Conservation (phyloP, 1,140 invertebrate species). For the Nephotettix cincticeps region DNA sequence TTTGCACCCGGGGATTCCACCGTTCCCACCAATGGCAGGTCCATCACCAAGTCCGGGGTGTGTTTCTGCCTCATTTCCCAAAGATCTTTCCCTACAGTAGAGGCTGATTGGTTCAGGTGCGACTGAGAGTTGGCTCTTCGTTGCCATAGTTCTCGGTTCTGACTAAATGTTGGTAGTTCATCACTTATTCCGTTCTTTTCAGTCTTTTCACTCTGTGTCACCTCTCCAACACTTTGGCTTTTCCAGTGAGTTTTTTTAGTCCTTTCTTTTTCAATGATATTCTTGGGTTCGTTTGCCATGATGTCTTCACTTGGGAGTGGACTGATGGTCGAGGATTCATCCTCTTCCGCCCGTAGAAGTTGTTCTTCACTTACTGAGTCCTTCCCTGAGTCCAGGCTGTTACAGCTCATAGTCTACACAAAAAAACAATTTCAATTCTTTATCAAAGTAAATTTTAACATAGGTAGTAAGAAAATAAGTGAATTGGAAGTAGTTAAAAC, state of each 20-base stretch:
- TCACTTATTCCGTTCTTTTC: constrained; percentile 35
- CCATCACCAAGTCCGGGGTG: constrained; percentile 87
- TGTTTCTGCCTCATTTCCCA: constrained; percentile 61
- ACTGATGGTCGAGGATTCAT: not conserved
- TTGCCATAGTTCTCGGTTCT: constrained; percentile 63
- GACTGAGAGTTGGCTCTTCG: constrained; percentile 57
- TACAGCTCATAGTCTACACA: constrained; percentile 31
- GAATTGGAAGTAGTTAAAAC: no score
- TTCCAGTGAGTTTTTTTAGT: constrained; percentile 48
- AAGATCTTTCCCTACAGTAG: constrained; percentile 45
- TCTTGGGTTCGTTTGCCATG: not conserved
- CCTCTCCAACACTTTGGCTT: constrained; percentile 50
- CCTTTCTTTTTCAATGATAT: not conserved
- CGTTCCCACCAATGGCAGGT: constrained; percentile 61
- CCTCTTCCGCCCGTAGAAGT: constrained; percentile 15
- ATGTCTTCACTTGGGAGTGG: not conserved
- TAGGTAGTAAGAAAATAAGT: no score
- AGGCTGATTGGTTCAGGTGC: constrained; percentile 42
- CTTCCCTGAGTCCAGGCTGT: constrained; percentile 35
- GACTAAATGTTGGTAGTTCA: constrained; percentile 43
- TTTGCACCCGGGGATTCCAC: constrained; percentile 15
- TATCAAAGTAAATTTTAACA: no score
- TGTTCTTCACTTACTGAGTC: constrained; percentile 32
- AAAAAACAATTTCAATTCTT: not conserved
- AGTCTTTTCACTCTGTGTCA: constrained; percentile 25